Conservation (phyloP, 2,888 invertebrate species). For the Callinectes sapidus region DNA sequence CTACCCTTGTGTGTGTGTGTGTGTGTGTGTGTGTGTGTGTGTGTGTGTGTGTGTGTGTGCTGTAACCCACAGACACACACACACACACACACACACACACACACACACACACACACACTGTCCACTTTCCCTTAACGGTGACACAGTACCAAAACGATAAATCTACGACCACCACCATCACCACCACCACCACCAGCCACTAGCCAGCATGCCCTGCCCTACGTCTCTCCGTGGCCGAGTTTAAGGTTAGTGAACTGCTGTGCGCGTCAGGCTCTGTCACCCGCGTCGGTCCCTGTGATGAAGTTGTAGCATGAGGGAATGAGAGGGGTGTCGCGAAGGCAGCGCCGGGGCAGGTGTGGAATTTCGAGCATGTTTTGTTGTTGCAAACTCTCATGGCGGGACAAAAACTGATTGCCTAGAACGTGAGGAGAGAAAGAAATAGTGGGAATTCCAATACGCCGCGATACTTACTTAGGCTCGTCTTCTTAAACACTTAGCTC, state of each 20-base stretch:
- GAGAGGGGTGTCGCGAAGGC: not conserved
- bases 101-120: constrained; percentile 27
- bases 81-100: constrained; percentile 15
- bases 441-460: no score
- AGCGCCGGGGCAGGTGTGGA: not conserved
- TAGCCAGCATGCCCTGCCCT: not conserved
- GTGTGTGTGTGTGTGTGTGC: no score
- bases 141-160: not conserved
- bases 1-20: no score
- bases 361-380: not conserved
- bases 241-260: constrained; percentile 26
- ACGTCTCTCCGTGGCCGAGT: not conserved
- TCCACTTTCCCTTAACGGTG: not conserved
- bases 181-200: not conserved
- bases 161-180: not conserved
- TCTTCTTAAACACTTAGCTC: no score
- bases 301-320: not conserved
- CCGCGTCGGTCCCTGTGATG: not conserved
- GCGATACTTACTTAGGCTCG: no score
- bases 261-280: not conserved
- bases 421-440: no score
- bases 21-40: no score
- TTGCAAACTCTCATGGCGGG: not conserved
- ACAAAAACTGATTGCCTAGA: no score
- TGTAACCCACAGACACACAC: not conserved